phyloP scores from a whole-genome alignment of 2,888 invertebrate genomes.

The Rhynchonema sp. region DNA sequence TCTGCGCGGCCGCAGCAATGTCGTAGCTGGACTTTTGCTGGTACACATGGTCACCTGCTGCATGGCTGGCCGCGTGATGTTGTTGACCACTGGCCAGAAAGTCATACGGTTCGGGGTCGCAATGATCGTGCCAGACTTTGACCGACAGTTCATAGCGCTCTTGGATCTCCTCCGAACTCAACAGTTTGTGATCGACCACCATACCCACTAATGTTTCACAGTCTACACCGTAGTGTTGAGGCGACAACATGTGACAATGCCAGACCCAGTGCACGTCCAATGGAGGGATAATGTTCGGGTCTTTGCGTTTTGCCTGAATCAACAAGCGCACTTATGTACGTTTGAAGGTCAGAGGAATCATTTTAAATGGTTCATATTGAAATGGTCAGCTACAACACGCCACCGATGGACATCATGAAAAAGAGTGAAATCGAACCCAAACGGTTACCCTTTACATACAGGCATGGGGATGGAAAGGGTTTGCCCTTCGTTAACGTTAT shows the following conservation, averaged over 20 bases:
- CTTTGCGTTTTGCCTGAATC: constrained; percentile 16
- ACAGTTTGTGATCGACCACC: constrained; percentile 31
- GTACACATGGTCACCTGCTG: constrained; percentile 13
- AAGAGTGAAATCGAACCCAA: too few species aligned
- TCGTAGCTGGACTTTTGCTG: constrained; percentile 27
- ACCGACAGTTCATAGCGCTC: constrained; percentile 7
- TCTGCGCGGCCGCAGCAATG: constrained; percentile 28
- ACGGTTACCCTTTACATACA: too few species aligned
- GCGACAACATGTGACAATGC: constrained; percentile 32
- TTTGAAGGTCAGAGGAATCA: too few species aligned
- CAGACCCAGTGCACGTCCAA: constrained; percentile 36
- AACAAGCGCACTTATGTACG: too few species aligned
- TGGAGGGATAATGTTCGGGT: constrained; percentile 30
- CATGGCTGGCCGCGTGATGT: constrained; percentile 3
- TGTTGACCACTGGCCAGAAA: constrained; percentile 19
- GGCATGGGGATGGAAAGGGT: too few species aligned
- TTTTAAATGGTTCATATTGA: too few species aligned
- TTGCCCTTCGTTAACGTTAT: too few species aligned
- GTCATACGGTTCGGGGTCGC: constrained; percentile 22
- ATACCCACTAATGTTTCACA: constrained; percentile 17
- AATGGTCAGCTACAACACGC: too few species aligned
- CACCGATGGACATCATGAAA: too few species aligned
- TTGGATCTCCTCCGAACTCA: constrained; percentile 22
- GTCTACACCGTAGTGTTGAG: constrained; percentile 19
- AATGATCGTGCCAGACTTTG: constrained; percentile 3